Evolutionary conservation across 2,113 vertebrate species (phyloP).

Genomic region (Malaclemys terrapin): DNA sequence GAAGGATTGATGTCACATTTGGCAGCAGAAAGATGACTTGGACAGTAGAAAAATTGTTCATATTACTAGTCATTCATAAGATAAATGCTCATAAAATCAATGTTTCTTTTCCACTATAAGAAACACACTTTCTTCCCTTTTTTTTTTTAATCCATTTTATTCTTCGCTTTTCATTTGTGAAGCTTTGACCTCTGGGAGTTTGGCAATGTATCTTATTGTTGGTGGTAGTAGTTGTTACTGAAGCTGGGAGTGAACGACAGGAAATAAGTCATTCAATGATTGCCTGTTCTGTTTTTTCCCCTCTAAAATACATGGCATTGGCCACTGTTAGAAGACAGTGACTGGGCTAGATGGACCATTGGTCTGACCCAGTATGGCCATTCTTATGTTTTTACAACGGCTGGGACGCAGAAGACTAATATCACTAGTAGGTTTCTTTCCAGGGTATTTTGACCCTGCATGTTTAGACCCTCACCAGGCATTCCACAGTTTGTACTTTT

Average conservation of each 20-base stretch:
- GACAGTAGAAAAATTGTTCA: neutral
- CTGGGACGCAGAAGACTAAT: neutral
- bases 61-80: neutral
- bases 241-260: neutral
- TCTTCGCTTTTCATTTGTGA: neutral
- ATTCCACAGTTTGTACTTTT: neutral
- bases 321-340: neutral
- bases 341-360: neutral
- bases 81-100: neutral
- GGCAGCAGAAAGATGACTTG: neutral
- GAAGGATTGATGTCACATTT: neutral
- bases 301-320: neutral
- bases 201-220: neutral
- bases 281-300: neutral
- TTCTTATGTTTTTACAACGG: neutral
- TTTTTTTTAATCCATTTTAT: neutral
- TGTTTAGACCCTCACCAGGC: neutral
- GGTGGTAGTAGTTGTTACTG: neutral
- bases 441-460: neutral
- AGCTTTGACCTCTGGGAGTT: neutral
- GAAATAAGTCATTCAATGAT: neutral
- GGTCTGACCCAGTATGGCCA: neutral
- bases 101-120: neutral
- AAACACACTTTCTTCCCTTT: neutral
- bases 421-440: neutral